A percentile compares a stretch with the other conserved stretches of the same genome.
Evolutionary conservation across 1,140 invertebrate species (phyloP).

Genomic region (Scaptodrosophila lebanonensis): DNA sequence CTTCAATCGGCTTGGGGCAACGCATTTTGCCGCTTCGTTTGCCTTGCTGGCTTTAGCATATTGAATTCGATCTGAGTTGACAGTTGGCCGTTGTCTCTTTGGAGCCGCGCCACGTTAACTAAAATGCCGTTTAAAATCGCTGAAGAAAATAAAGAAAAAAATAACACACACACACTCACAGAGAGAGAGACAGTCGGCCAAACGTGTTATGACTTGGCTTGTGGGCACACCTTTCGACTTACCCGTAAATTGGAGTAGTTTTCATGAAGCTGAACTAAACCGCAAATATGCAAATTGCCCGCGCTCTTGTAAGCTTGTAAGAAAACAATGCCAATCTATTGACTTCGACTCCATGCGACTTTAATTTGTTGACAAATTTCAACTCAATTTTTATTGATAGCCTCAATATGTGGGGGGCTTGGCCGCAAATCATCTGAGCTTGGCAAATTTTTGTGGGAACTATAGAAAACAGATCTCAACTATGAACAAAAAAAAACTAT

Average conservation of each 20-base stretch:
- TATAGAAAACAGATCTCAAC: too few relatives aligned
- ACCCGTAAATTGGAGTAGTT: constrained; percentile 51
- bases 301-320: constrained; percentile 44
- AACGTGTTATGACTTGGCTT: constrained; percentile 42
- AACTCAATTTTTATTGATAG: too few relatives aligned
- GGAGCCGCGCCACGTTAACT: constrained; percentile 32
- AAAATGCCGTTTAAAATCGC: constrained; percentile 48
- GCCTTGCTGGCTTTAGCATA: constrained; percentile 27
- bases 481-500: too few relatives aligned
- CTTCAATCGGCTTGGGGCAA: constrained; percentile 42
- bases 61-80: constrained; percentile 63
- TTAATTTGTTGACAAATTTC: constrained; percentile 42
- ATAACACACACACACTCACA: constrained; percentile 1
- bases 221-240: constrained; percentile 60
- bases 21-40: not conserved
- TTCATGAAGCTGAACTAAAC: constrained; percentile 8
- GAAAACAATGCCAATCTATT: constrained; percentile 35
- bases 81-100: constrained; percentile 38
- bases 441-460: too few relatives aligned
- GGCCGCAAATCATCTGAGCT: too few relatives aligned
- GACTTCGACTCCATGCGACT: constrained; percentile 41
- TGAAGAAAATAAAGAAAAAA: constrained; percentile 26
- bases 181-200: constrained; percentile 2
- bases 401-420: too few relatives aligned
- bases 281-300: constrained; percentile 50